phyloP scores from a whole-genome alignment of 2,888 invertebrate genomes.

The Dasysyrphus tricinctus region DNA sequence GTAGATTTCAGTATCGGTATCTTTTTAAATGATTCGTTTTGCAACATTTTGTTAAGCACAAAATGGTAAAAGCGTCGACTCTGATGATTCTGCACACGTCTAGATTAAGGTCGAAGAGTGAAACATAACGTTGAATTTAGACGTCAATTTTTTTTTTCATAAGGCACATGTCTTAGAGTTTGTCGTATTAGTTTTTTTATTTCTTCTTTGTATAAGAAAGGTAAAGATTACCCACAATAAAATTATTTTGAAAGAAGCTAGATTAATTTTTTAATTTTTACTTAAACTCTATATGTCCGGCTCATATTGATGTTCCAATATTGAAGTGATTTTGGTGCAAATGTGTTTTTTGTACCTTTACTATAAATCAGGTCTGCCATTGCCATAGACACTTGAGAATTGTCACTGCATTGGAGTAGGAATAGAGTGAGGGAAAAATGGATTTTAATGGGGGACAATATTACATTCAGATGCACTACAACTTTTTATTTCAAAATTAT shows the following conservation, averaged over 20 bases:
- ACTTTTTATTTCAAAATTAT: no score
- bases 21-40: constrained; percentile 35
- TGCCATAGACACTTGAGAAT: no score
- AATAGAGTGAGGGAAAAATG: no score
- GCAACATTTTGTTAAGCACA: constrained; percentile 11
- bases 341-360: no score
- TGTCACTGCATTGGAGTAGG: no score
- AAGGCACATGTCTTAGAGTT: constrained; percentile 15
- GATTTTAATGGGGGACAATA: no score
- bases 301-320: no score
- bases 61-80: constrained; percentile 40
- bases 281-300: no score
- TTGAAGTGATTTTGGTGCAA: no score
- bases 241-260: neutral
- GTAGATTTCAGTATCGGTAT: constrained; percentile 5
- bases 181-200: neutral
- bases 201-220: neutral
- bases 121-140: constrained; percentile 36
- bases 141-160: constrained; percentile 56
- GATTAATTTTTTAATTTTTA: no score
- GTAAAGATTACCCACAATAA: neutral
- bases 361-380: no score
- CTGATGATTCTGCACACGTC: constrained; percentile 22
- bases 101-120: constrained; percentile 13
- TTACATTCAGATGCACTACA: no score